These are phyloP conservation scores for Rhipidura dahli DNA, from an alignment of 2,113 vertebrate species.

Conservation along the genomic window DNA sequence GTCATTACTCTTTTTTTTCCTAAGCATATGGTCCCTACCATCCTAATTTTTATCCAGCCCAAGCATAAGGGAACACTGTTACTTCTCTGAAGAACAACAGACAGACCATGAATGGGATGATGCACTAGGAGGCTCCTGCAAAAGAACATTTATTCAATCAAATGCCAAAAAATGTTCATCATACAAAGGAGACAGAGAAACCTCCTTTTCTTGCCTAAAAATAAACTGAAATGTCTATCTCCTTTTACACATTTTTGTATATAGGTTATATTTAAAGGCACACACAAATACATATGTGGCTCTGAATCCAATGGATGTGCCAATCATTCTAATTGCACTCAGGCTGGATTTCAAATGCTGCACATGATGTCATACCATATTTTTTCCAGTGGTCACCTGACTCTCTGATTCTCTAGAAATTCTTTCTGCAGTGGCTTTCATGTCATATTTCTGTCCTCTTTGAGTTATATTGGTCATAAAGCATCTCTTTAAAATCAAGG, in stretches of 20 bases:
- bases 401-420: not conserved
- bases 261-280: not conserved
- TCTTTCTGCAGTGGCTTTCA: not conserved
- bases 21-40: not conserved
- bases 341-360: not conserved
- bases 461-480: not conserved
- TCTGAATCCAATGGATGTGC: not conserved
- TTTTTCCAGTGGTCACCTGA: not conserved
- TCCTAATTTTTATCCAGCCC: not conserved
- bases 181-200: not conserved
- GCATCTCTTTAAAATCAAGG: not conserved
- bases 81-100: conserved; percentile 3
- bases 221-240: not conserved
- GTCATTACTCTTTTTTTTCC: not conserved
- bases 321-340: not conserved
- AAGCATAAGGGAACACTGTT: not conserved
- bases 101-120: not conserved
- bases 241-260: not conserved
- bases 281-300: not conserved
- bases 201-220: not conserved
- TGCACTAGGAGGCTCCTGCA: not conserved
- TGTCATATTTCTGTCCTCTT: not conserved
- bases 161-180: not conserved
- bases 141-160: conserved; percentile 15
- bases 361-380: not conserved